Evolutionary conservation across 2,797 vertebrate genomes (phyloP).

Genomic region (Brotula barbata): DNA sequence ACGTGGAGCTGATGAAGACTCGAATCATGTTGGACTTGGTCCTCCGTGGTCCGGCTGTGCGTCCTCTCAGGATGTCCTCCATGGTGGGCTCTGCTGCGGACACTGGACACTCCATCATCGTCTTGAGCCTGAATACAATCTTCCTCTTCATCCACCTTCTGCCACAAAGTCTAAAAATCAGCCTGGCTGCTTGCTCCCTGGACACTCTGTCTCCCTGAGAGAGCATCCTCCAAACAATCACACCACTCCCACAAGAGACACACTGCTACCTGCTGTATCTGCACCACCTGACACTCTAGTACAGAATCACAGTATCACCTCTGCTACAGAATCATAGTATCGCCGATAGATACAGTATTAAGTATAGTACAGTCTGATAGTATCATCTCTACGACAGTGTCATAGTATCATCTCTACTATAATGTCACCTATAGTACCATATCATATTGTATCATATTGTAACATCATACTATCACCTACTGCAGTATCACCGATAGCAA

Average conservation of each 20-base stretch:
- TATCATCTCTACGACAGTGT: too few relatives aligned
- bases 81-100: constrained; percentile 16
- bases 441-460: too few relatives aligned
- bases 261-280: neutral
- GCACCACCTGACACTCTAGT: neutral
- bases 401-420: too few relatives aligned
- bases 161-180: neutral
- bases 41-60: constrained; percentile 37
- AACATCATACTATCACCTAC: too few relatives aligned
- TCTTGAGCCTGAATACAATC: neutral
- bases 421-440: too few relatives aligned
- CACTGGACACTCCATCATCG: constrained; percentile 28
- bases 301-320: too few relatives aligned
- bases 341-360: too few relatives aligned
- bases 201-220: constrained; percentile 29
- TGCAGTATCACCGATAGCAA: too few relatives aligned
- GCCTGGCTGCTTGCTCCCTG: neutral
- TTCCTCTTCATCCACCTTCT: neutral
- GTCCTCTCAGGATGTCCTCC: constrained; percentile 70
- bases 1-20: constrained; percentile 81
- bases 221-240: constrained; percentile 49
- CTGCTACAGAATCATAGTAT: neutral
- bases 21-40: constrained; percentile 70
- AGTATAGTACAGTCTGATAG: too few relatives aligned
- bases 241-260: constrained; percentile 20